These are phyloP conservation scores for Drosophila miranda DNA, from an alignment of 1,140 invertebrate genomes.

Conservation along the genomic window DNA sequence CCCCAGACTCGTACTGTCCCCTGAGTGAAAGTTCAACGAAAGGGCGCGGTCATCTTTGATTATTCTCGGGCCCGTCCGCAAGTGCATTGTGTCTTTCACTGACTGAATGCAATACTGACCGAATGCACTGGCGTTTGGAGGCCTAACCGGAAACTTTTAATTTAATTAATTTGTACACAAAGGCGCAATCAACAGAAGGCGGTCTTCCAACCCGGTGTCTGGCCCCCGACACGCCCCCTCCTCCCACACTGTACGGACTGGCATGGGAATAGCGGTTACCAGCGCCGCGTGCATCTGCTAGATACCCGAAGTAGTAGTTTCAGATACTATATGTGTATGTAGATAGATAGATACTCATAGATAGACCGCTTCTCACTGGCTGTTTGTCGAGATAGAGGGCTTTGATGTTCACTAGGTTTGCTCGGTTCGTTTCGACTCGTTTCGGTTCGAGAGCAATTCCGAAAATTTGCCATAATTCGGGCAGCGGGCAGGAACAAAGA, in stretches of 20 bases:
- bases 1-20: not conserved
- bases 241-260: no score
- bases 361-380: constrained; percentile 24
- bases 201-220: constrained; percentile 15
- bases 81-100: constrained; percentile 15
- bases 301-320: constrained; percentile 7
- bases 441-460: constrained; percentile 38
- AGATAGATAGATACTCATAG: constrained; percentile 8
- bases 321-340: no score
- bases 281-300: constrained; percentile 59
- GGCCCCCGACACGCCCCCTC: not conserved
- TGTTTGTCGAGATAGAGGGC: constrained; percentile 44
- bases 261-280: constrained; percentile 64
- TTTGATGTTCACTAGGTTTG: constrained; percentile 50
- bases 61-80: not conserved
- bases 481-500: constrained; percentile 23
- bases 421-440: constrained; percentile 49
- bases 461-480: constrained; percentile 58
- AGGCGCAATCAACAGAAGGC: constrained; percentile 77
- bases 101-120: constrained; percentile 35
- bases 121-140: constrained; percentile 62
- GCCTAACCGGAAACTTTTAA: constrained; percentile 82
- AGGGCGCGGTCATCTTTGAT: constrained; percentile 24
- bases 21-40: constrained; percentile 14
- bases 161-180: constrained; percentile 82